Percentiles rank a stretch among this genome's conserved stretches.
These are phyloP conservation scores for Cheilosia scutellata DNA, from an alignment of 2,888 invertebrate genomes.

Conservation along the genomic window DNA sequence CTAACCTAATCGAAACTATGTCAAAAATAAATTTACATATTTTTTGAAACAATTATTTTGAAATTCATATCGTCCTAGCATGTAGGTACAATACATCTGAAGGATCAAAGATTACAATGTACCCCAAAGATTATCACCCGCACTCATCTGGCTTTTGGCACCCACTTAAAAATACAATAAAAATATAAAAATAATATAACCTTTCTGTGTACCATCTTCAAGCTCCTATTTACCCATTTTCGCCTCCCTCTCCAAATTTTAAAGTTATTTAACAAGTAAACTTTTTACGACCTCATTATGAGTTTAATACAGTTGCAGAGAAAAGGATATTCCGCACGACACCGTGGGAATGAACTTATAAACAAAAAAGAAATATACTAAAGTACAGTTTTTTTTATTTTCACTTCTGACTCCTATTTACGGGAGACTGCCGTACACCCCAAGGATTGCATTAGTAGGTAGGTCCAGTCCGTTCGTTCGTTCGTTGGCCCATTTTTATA, in stretches of 20 bases:
- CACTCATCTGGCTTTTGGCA: too few relatives aligned
- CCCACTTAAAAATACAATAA: not conserved
- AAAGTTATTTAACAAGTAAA: slow-evolving; percentile 66
- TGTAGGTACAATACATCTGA: too few relatives aligned
- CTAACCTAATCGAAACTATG: too few relatives aligned
- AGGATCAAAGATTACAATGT: too few relatives aligned
- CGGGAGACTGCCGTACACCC: not conserved
- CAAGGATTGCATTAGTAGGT: slow-evolving; percentile 1
- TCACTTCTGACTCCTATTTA: not conserved
- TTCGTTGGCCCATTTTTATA: slow-evolving; percentile 47
- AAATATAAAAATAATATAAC: not conserved
- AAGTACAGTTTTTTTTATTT: slow-evolving; percentile 26
- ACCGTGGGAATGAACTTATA: slow-evolving; percentile 28
- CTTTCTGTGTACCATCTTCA: not conserved
- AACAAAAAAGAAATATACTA: slow-evolving; percentile 12
- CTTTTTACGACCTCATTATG: slow-evolving; percentile 73
- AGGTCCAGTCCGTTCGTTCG: slow-evolving; percentile 27
- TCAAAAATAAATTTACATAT: too few relatives aligned
- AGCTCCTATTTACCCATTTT: not conserved
- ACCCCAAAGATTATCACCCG: too few relatives aligned
- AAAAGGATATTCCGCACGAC: slow-evolving; percentile 56
- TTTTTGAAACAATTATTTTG: too few relatives aligned
- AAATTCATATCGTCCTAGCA: too few relatives aligned
- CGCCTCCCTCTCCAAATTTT: slow-evolving; percentile 26
- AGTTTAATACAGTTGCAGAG: slow-evolving; percentile 66